phyloP scores from a whole-genome alignment of 2,113 vertebrate species.

The Paraplagusia blochii region DNA sequence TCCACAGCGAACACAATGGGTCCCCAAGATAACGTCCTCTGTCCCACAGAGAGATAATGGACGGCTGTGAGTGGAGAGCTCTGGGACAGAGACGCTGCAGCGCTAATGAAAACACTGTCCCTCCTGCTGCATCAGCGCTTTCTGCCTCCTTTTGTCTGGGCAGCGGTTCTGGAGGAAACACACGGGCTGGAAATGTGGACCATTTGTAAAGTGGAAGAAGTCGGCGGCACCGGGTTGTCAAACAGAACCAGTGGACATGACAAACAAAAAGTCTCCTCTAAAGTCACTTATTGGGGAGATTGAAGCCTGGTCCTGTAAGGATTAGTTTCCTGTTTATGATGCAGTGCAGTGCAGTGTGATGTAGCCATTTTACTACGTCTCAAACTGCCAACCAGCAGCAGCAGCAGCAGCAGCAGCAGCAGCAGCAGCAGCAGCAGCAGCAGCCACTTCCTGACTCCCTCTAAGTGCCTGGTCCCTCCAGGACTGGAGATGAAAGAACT shows the following conservation, averaged over 20 bases:
- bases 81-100: conserved; percentile 57
- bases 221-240: conserved; percentile 32
- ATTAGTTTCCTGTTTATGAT: conserved; percentile 16
- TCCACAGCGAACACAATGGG: conserved; percentile 64
- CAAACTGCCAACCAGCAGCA: conserved; percentile 49
- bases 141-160: conserved; percentile 61
- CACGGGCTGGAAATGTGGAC: conserved; percentile 58
- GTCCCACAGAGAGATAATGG: conserved; percentile 68
- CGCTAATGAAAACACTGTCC: conserved; percentile 66
- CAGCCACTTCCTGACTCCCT: conserved; percentile 68
- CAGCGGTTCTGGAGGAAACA: conserved; percentile 62
- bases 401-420: too few species aligned
- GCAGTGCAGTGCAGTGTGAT: too few species aligned
- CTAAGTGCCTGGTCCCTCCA: conserved; percentile 61
- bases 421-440: too few species aligned
- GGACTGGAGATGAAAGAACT: conserved; percentile 75
- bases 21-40: conserved; percentile 70
- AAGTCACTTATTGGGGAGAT: conserved; percentile 14
- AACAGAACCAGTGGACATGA: conserved; percentile 8
- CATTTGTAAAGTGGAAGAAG: conserved; percentile 60
- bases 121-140: conserved; percentile 71
- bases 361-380: conserved; percentile 29
- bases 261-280: conserved; percentile 7
- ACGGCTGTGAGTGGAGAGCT: conserved; percentile 49
- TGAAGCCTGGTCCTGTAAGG: conserved; percentile 4